These are phyloP conservation scores for Desmophyllum pertusum DNA, from an alignment of 92 coral and sea anemone species.

Conservation along the genomic window DNA sequence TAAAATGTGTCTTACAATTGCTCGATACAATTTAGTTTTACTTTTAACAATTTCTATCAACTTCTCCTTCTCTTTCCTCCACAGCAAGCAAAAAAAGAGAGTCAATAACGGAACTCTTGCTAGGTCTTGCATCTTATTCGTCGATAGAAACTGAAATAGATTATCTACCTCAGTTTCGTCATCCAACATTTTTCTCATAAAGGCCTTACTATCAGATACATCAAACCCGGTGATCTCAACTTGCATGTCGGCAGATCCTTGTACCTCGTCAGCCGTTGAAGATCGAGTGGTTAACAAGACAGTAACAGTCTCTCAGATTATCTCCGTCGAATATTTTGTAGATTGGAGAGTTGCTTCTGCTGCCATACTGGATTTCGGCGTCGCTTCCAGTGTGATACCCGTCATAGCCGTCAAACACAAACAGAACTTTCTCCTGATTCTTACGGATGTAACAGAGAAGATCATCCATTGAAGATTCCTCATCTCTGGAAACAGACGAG, in stretches of 20 bases:
- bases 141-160: background rate
- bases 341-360: conserved; percentile 13
- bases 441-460: conserved; percentile 8
- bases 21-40: conserved; percentile 16
- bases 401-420: too few species aligned
- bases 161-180: background rate
- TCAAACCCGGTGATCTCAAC: conserved; percentile 32
- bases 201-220: background rate
- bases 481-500: conserved; percentile 19
- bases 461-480: background rate
- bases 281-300: conserved; percentile 39
- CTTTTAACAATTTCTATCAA: background rate
- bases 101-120: conserved; percentile 18
- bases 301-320: conserved; percentile 21
- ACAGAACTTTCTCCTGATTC: background rate
- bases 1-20: conserved; percentile 11
- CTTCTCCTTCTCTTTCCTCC: conserved; percentile 18
- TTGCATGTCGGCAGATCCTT: background rate
- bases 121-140: background rate
- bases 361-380: too few species aligned
- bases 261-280: conserved; percentile 24
- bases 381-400: too few species aligned
- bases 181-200: too few species aligned
- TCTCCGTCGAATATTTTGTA: background rate
- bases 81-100: conserved; percentile 35